Evolutionary conservation across 2,113 vertebrate genomes (phyloP).

Genomic region (Boleophthalmus pectinirostris): DNA sequence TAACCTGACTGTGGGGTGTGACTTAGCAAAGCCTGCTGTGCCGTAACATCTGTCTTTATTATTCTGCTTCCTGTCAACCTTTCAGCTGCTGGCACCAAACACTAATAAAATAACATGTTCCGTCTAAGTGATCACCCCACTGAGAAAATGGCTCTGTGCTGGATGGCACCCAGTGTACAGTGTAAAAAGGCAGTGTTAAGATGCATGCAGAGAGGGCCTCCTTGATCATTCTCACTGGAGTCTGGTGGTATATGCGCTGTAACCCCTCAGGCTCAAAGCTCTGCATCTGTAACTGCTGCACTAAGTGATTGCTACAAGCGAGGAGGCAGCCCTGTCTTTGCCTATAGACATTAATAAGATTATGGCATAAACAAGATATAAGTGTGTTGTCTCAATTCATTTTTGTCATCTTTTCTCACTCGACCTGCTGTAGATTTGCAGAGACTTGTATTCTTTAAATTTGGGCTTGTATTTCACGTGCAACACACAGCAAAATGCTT

Average conservation of each 20-base stretch:
- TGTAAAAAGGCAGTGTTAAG: slow-evolving; percentile 27
- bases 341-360: slow-evolving; percentile 43
- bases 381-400: slow-evolving; percentile 41
- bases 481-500: background rate
- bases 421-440: slow-evolving; percentile 14
- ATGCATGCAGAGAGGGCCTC: slow-evolving; percentile 10
- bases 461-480: background rate
- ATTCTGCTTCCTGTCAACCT: slow-evolving; percentile 37
- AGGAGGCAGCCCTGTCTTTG: slow-evolving; percentile 36
- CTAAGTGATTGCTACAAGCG: slow-evolving; percentile 43
- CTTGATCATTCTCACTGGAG: slow-evolving; percentile 57
- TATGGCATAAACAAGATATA: slow-evolving; percentile 43
- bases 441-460: background rate
- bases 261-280: slow-evolving; percentile 46
- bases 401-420: slow-evolving; percentile 28
- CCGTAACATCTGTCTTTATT: slow-evolving; percentile 57
- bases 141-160: slow-evolving; percentile 20
- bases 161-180: slow-evolving; percentile 12
- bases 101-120: slow-evolving; percentile 36
- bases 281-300: slow-evolving; percentile 40
- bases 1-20: slow-evolving; percentile 31
- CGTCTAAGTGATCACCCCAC: slow-evolving; percentile 15
- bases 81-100: slow-evolving; percentile 35
- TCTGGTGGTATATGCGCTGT: slow-evolving; percentile 37
- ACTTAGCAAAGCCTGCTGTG: slow-evolving; percentile 38